Conservation (phyloP, 2,888 invertebrate genomes). For the Ophion costatus region DNA sequence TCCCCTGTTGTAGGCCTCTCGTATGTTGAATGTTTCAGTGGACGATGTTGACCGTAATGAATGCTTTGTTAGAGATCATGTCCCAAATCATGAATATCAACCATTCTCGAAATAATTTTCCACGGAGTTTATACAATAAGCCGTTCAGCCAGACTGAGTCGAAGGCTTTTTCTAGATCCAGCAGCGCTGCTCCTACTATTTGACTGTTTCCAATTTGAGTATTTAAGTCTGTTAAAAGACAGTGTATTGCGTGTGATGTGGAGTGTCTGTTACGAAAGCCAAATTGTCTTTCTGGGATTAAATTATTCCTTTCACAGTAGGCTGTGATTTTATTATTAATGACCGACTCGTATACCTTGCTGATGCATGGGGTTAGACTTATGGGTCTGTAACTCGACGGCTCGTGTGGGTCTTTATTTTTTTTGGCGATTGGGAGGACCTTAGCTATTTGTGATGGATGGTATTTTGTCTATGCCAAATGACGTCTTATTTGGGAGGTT, state of each 20-base stretch:
- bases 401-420: constrained; percentile 53
- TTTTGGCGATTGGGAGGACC: constrained; percentile 59
- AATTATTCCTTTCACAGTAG: constrained; percentile 40
- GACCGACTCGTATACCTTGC: constrained; percentile 64
- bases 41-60: neutral
- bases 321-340: constrained; percentile 38
- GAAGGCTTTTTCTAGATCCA: neutral
- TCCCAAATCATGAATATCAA: neutral
- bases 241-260: neutral
- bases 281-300: constrained; percentile 62
- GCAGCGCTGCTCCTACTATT: neutral
- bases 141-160: neutral
- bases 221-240: neutral
- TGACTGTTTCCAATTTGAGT: neutral
- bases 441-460: constrained; percentile 55
- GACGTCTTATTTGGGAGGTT: constrained; percentile 63
- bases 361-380: constrained; percentile 62
- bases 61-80: neutral
- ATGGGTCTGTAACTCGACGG: constrained; percentile 68
- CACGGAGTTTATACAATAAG: neutral
- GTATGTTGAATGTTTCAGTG: neutral
- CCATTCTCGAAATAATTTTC: neutral
- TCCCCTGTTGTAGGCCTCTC: neutral
- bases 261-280: neutral
- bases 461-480: constrained; percentile 55